Base-by-base conservation (phyloP, 2,888 invertebrate genomes). In the Macrosoma leucophasiata region DNA sequence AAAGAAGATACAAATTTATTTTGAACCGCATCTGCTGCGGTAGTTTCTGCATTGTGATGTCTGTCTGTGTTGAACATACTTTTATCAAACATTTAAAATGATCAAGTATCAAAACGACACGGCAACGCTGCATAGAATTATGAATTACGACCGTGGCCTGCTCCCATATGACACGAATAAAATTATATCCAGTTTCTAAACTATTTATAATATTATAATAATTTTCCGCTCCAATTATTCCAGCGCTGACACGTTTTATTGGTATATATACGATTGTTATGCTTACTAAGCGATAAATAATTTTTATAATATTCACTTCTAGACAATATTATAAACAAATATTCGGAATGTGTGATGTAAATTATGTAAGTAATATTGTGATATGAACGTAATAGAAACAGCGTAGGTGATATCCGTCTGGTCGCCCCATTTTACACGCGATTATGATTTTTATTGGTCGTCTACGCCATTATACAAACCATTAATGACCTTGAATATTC, bases 151-250 rank as follows among this genome's bases (percentile, higher is more conserved):
- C 57, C 66, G 67, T 51, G 58, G 72, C 65, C 69, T 72, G 77
- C 63, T 67, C 63, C 58, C 64, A 58, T 59, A 62, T 58, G 71
- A 73, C 74, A 70, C 56, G 57, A 62, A 73, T 76, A 74, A 78
- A 78, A 79, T 76, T 68, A 78, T 70, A 63, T 61, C 60, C 62
- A 66, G 68, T 37, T 54, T 68, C 65, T 74, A 78, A 79, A 81
- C 82, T 82, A 82, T 81, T 81, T 81, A 78, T 77, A 78, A 69
- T 73, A 82, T 70, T 74, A 78, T 78, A 76, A 82, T 82, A 79
- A 79, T 77, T 81, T 73, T 68, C 65, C 58, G 70, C 65, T 63
- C 82, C 82, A 82, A 82, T 82, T 82, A 84, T 81, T 78, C 61
- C 57, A 46, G 45, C 48, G 71, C 68, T 71, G 82, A 81, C 81